A percentile compares a stretch with the other conserved stretches of the same genome.
Evolutionary conservation across 1,140 invertebrate species (phyloP).

Genomic region (Drosophila nikananu): DNA sequence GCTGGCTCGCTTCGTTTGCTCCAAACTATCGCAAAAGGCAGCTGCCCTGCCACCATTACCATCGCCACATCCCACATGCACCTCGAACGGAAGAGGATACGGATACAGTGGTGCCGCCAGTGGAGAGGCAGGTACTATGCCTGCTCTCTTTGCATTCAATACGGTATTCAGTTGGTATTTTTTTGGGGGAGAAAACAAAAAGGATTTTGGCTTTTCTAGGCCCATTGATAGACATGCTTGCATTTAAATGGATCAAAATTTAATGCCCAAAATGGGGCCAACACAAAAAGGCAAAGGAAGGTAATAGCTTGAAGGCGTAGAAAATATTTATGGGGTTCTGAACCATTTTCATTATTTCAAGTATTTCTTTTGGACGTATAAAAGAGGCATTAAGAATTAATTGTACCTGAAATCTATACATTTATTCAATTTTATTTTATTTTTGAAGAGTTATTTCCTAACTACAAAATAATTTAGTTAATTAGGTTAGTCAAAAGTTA

Average conservation of each 20-base stretch:
- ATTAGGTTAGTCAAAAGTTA: too few species aligned
- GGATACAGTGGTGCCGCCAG: constrained; percentile 18
- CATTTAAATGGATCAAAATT: constrained; percentile 9
- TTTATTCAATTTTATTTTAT: too few species aligned
- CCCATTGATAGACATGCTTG: constrained; percentile 9
- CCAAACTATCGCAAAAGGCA: constrained; percentile 75
- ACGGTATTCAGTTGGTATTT: background rate
- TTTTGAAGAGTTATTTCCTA: too few species aligned
- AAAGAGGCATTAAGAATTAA: too few species aligned
- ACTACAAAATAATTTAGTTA: too few species aligned
- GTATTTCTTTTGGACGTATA: too few species aligned
- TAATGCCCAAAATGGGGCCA: background rate
- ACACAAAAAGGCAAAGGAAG: background rate
- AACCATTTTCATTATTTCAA: too few species aligned
- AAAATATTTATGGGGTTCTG: background rate
- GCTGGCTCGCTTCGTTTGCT: constrained; percentile 80
- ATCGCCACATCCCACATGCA: background rate
- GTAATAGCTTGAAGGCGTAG: too few species aligned
- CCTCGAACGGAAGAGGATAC: constrained; percentile 11
- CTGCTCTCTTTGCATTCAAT: constrained; percentile 8
- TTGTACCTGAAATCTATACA: too few species aligned
- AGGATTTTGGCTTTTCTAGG: constrained; percentile 2
- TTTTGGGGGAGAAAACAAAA: background rate
- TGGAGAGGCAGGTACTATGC: background rate
- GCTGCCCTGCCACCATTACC: constrained; percentile 36